Percentiles rank a stretch among this genome's conserved stretches.
Conservation (phyloP, 2,113 vertebrate species). For the Tupaia tana region DNA sequence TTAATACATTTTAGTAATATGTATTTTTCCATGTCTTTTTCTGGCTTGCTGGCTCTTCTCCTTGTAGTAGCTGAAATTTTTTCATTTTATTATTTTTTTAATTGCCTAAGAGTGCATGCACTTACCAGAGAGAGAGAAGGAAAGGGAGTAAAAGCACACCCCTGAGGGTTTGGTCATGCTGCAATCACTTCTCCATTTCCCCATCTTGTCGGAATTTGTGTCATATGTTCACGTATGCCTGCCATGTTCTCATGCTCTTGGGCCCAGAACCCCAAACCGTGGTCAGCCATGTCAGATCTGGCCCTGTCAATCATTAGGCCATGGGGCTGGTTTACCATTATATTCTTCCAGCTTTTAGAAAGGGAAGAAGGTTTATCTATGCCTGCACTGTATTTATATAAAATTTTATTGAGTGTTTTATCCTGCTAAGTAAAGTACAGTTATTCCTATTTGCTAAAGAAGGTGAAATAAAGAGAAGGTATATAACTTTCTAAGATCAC, state of each 20-base stretch:
- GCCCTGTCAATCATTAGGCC: too few relatives aligned
- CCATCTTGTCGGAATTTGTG: too few relatives aligned
- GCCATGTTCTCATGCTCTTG: too few relatives aligned
- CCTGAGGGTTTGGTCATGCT: too few relatives aligned
- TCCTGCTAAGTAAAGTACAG: not conserved
- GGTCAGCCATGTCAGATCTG: too few relatives aligned
- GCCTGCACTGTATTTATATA: not conserved
- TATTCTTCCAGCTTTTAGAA: conserved; percentile 32
- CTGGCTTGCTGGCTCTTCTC: not conserved
- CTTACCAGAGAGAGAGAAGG: too few relatives aligned
- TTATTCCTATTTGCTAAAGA: conserved; percentile 18
- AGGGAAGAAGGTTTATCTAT: not conserved
- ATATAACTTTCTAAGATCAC: not conserved
- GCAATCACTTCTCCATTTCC: too few relatives aligned
- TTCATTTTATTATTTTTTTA: too few relatives aligned
- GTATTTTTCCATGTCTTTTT: not conserved
- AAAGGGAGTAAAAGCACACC: too few relatives aligned
- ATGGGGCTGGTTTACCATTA: not conserved
- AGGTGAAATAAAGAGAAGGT: conserved; percentile 12
- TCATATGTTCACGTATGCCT: too few relatives aligned
- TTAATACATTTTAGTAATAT: not conserved
- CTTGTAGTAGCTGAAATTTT: not conserved
- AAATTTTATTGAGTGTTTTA: conserved; percentile 3
- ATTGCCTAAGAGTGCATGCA: too few relatives aligned
- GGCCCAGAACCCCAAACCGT: too few relatives aligned